Conservation (phyloP, 2,888 invertebrate species). For the Matsumyia berberina region DNA sequence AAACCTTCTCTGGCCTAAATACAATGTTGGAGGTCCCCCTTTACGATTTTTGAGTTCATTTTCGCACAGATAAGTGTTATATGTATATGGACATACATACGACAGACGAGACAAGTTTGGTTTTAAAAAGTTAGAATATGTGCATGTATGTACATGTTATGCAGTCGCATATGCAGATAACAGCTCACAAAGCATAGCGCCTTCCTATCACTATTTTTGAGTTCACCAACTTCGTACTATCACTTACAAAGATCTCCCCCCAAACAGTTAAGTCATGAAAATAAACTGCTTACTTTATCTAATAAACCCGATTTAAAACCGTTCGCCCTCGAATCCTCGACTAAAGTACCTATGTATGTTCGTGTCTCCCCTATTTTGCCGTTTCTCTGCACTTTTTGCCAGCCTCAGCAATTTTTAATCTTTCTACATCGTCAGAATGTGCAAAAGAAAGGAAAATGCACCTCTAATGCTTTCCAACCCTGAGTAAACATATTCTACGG, state of each 20-base stretch:
- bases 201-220: neutral
- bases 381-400: constrained; percentile 15
- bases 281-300: constrained; percentile 35
- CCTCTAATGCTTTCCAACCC: constrained; percentile 21
- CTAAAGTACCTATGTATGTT: neutral
- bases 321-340: constrained; percentile 23
- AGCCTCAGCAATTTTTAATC: constrained; percentile 61
- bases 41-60: no score
- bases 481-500: constrained; percentile 52
- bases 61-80: no score
- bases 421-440: constrained; percentile 2
- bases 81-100: no score
- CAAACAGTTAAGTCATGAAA: constrained; percentile 4
- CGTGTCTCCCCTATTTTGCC: constrained; percentile 26
- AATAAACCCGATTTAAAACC: constrained; percentile 44
- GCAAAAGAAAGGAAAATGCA: constrained; percentile 12
- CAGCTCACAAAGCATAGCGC: no score
- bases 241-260: constrained; percentile 15
- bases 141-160: no score
- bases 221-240: neutral
- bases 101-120: no score
- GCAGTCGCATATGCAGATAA: no score
- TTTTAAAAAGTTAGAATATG: no score
- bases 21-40: no score
- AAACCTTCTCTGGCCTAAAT: no score